Evolutionary conservation across 2,113 vertebrate species (phyloP).

Genomic region (Syrmaticus mikado): DNA sequence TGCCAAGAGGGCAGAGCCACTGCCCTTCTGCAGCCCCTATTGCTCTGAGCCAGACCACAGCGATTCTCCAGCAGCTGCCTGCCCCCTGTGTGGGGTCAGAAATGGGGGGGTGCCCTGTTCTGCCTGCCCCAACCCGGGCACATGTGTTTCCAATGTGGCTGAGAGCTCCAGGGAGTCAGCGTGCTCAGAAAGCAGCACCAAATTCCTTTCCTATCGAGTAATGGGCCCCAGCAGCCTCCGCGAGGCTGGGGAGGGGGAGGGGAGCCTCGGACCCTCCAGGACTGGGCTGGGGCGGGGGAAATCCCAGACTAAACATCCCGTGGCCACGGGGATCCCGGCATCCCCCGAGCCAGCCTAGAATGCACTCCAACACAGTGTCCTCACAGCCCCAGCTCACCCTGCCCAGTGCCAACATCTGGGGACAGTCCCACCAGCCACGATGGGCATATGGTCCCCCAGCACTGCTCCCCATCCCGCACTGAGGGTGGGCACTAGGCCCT

Average conservation of each 20-base stretch:
- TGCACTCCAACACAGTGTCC: background rate
- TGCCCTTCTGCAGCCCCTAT: background rate
- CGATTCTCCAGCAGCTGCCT: background rate
- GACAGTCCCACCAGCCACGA: background rate
- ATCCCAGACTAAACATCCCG: slow-evolving; percentile 37
- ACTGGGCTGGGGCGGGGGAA: background rate
- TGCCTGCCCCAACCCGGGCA: background rate
- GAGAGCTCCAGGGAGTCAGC: slow-evolving; percentile 68
- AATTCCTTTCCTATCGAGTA: slow-evolving; percentile 77
- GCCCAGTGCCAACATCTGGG: rapidly evolving
- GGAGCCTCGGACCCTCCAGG: slow-evolving; percentile 62
- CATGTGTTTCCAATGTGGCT: slow-evolving; percentile 78
- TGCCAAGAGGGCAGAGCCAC: rapidly evolving
- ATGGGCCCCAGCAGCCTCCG: slow-evolving; percentile 75
- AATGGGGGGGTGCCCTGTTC: background rate
- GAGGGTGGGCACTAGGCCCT: background rate
- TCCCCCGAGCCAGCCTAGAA: background rate
- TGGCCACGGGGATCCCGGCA: background rate
- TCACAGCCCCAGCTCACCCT: background rate
- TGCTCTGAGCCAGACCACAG: background rate
- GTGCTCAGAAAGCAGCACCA: slow-evolving; percentile 68
- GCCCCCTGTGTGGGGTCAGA: rapidly evolving
- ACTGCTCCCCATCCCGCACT: background rate
- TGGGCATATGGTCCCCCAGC: background rate
- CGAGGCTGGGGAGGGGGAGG: slow-evolving; percentile 66